A percentile compares a stretch with the other conserved stretches of the same genome.
Evolutionary conservation across 2,888 invertebrate genomes (phyloP).

Genomic region (Choristoneura rosaceana): DNA sequence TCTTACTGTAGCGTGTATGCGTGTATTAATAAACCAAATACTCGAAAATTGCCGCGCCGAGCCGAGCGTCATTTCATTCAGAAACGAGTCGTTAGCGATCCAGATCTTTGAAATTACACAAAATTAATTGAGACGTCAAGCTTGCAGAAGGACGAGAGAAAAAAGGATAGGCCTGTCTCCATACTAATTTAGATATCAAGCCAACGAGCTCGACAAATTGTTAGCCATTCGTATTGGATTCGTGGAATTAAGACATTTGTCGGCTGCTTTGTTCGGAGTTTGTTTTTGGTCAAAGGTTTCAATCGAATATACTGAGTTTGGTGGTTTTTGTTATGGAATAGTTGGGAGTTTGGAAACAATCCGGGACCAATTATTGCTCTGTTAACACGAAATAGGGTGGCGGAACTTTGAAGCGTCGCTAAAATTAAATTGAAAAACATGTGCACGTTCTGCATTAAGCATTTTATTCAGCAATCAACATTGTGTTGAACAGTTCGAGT

Average conservation of each 20-base stretch:
- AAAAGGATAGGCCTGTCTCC: slow-evolving; percentile 71
- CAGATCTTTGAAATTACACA: slow-evolving; percentile 77
- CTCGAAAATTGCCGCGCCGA: slow-evolving; percentile 40
- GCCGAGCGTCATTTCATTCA: slow-evolving; percentile 51
- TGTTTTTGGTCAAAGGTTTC: slow-evolving; percentile 54
- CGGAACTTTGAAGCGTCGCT: slow-evolving; percentile 46
- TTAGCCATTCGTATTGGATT: slow-evolving; percentile 71
- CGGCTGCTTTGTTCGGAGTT: slow-evolving; percentile 51
- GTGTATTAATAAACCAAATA: slow-evolving; percentile 42
- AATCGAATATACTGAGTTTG: slow-evolving; percentile 58
- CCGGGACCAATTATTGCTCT: slow-evolving; percentile 54
- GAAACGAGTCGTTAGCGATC: slow-evolving; percentile 70
- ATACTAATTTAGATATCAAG: slow-evolving; percentile 83
- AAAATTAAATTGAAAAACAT: slow-evolving; percentile 36
- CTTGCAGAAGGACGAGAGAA: slow-evolving; percentile 63
- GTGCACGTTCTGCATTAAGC: slow-evolving; percentile 10
- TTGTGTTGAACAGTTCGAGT: too few species aligned
- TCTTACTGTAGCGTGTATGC: slow-evolving; percentile 25
- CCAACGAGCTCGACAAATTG: slow-evolving; percentile 80
- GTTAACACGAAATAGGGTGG: slow-evolving; percentile 46
- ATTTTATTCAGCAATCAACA: slow-evolving; percentile 14
- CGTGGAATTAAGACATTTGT: slow-evolving; percentile 68
- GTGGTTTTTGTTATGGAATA: slow-evolving; percentile 67
- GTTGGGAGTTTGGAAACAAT: slow-evolving; percentile 57
- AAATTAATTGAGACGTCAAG: slow-evolving; percentile 81